Evolutionary conservation across 1,140 invertebrate genomes (phyloP).

Genomic region (Diachasma alloeum): DNA sequence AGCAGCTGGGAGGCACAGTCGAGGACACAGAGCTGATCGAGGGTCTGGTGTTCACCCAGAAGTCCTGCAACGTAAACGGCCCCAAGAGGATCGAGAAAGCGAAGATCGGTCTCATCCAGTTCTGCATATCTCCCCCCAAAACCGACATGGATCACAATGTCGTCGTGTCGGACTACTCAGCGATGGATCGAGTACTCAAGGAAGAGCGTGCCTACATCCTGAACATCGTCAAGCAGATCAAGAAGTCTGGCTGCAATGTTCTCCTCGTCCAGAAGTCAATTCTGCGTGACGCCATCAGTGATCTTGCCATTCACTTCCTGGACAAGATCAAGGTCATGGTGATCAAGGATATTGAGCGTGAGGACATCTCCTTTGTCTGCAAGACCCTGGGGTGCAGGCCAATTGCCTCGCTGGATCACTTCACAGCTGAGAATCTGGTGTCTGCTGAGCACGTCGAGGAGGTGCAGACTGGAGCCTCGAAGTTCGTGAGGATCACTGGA

Average conservation of each 20-base stretch:
- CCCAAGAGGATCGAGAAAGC: constrained; percentile 96
- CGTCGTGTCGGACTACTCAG: constrained; percentile 97
- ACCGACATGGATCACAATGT: constrained; percentile 99
- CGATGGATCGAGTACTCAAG: constrained; percentile 98
- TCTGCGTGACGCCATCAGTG: constrained; percentile 95
- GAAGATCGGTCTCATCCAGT: constrained; percentile 99
- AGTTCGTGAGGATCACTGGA: constrained; percentile 95
- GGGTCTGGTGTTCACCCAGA: constrained; percentile 93
- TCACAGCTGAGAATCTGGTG: constrained; percentile 89
- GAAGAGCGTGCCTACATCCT: constrained; percentile 98
- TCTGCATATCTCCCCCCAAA: constrained; percentile 99
- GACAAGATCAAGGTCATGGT: constrained; percentile 99
- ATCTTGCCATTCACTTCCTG: constrained; percentile 96
- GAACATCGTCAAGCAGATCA: constrained; percentile 99
- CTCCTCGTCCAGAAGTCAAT: constrained; percentile 99
- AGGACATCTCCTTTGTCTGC: constrained; percentile 97
- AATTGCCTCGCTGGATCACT: constrained; percentile 98
- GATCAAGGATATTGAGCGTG: constrained; percentile 96
- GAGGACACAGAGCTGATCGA: constrained; percentile 98
- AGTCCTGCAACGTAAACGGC: constrained; percentile 88
- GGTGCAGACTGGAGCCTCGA: constrained; percentile 86
- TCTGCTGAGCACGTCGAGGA: constrained; percentile 96
- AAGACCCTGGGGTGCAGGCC: constrained; percentile 95
- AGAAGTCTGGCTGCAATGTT: constrained; percentile 98
- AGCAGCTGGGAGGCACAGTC: constrained; percentile 95